phyloP scores from a whole-genome alignment of 1,140 invertebrate species.

The Drosophila tristis region DNA sequence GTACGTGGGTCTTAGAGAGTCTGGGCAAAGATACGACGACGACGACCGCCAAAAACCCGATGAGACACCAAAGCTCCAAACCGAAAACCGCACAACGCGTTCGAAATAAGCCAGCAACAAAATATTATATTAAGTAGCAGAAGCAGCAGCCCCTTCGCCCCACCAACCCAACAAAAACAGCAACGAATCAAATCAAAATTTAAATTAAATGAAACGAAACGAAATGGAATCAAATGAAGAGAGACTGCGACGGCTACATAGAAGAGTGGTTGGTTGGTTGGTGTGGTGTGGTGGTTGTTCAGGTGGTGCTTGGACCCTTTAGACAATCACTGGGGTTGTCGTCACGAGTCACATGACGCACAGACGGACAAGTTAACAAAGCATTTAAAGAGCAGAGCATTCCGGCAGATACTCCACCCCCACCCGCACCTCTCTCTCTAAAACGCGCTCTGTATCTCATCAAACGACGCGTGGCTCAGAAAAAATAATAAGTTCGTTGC shows the following conservation, averaged over 20 bases:
- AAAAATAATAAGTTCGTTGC: slow-evolving; percentile 43
- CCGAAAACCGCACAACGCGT: slow-evolving; percentile 57
- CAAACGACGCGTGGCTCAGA: slow-evolving; percentile 49
- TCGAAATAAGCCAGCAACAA: slow-evolving; percentile 68
- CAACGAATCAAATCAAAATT: slow-evolving; percentile 78
- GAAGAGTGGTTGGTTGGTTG: slow-evolving; percentile 41
- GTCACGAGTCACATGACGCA: slow-evolving; percentile 62
- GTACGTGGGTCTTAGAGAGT: slow-evolving; percentile 71
- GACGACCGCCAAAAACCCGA: slow-evolving; percentile 76
- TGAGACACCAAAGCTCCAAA: slow-evolving; percentile 59
- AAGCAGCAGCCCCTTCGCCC: slow-evolving; percentile 21
- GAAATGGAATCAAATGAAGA: slow-evolving; percentile 35
- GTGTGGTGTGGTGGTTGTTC: slow-evolving; percentile 5
- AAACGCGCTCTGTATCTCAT: slow-evolving; percentile 26
- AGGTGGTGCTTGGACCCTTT: slow-evolving; percentile 32
- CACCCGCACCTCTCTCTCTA: slow-evolving; percentile 22
- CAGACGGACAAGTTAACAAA: slow-evolving; percentile 27
- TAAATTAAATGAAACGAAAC: slow-evolving; percentile 75
- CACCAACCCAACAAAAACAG: slow-evolving; percentile 46
- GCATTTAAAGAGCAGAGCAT: slow-evolving; percentile 15
- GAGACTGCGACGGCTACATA: slow-evolving; percentile 35
- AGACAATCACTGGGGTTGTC: slow-evolving; percentile 54
- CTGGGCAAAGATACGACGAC: slow-evolving; percentile 35
- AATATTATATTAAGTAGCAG: slow-evolving; percentile 32
- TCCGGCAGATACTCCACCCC: too few relatives aligned